A percentile compares a stretch with the other conserved stretches of the same genome.
Evolutionary conservation across 2,113 vertebrate species (phyloP).

Genomic region (Prolemur simus): DNA sequence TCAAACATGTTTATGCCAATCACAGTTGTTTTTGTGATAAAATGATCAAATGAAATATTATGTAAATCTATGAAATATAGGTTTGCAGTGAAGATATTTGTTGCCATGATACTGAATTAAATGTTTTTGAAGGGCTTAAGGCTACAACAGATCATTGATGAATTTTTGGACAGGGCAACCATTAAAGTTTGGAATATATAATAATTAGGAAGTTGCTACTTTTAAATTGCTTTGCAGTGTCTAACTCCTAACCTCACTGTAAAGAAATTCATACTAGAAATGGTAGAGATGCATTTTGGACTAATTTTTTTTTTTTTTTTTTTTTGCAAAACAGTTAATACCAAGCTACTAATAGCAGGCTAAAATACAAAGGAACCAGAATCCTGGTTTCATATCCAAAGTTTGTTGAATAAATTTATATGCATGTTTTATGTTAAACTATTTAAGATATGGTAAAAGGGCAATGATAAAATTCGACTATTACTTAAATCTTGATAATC

Average conservation of each 20-base stretch:
- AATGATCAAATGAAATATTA: not conserved
- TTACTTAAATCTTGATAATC: not conserved
- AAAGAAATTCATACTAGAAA: not conserved
- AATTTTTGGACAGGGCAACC: not conserved
- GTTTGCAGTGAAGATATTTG: not conserved
- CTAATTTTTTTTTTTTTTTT: not conserved
- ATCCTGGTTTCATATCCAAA: not conserved
- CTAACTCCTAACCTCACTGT: not conserved
- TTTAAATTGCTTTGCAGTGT: not conserved
- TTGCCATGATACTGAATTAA: not conserved
- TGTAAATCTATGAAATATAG: not conserved
- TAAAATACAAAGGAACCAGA: not conserved
- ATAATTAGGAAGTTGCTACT: not conserved
- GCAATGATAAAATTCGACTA: not conserved
- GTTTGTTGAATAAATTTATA: not conserved
- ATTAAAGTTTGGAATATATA: not conserved
- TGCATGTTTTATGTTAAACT: not conserved
- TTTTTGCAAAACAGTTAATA: not conserved
- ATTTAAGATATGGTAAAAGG: not conserved
- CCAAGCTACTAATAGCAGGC: not conserved
- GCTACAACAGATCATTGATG: not conserved
- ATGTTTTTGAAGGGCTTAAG: not conserved
- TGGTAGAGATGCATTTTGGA: not conserved
- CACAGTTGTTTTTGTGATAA: not conserved
- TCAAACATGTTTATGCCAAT: not conserved